phyloP scores from a whole-genome alignment of 2,888 invertebrate genomes.

The Tachina grossa region DNA sequence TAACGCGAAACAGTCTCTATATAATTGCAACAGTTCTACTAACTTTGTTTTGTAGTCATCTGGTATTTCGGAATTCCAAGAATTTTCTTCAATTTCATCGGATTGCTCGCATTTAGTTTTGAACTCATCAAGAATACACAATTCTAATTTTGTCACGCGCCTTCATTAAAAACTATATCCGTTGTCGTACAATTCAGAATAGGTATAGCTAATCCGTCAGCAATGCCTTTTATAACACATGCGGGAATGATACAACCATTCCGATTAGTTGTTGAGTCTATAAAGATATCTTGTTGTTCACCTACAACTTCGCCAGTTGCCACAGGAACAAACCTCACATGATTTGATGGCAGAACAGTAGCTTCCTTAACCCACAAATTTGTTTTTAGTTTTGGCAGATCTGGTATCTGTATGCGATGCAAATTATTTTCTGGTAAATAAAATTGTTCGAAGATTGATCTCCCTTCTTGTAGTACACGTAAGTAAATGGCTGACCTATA shows the following conservation, averaged over 20 bases:
- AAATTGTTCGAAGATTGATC: no score
- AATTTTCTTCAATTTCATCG: no score
- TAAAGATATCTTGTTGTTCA: background rate
- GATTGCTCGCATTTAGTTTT: background rate
- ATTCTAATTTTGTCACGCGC: background rate
- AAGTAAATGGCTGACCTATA: background rate
- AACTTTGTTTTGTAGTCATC: no score
- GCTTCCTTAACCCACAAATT: constrained; percentile 3
- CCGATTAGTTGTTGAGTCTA: background rate
- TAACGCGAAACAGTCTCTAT: constrained; percentile 34
- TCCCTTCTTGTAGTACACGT: background rate
- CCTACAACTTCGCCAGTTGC: background rate
- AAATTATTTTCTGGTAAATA: no score
- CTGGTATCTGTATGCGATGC: no score
- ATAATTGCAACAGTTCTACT: background rate
- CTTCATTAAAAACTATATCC: constrained; percentile 9
- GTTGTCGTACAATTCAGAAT: constrained; percentile 9
- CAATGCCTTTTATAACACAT: background rate
- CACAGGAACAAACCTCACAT: constrained; percentile 29
- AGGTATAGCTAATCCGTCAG: constrained; percentile 21
- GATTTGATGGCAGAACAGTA: constrained; percentile 26
- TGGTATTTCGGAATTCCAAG: no score
- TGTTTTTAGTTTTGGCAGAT: no score
- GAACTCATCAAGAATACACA: constrained; percentile 22
- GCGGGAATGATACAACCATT: background rate